phyloP scores from a whole-genome alignment of 1,140 invertebrate genomes.

The Eurosta solidaginis region DNA sequence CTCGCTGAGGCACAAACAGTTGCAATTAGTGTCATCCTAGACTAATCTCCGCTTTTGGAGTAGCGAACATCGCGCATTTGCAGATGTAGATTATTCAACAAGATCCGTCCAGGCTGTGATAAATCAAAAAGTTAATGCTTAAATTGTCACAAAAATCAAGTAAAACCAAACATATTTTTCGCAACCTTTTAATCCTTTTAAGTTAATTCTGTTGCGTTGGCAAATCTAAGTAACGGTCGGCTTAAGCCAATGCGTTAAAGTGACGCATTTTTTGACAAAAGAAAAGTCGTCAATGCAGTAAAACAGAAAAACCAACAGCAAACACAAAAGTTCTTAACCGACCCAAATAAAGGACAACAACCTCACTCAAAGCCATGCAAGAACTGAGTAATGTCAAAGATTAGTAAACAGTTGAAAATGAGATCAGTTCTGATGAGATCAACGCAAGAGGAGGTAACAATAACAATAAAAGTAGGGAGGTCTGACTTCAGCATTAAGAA shows the following conservation, averaged over 20 bases:
- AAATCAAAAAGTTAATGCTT: slow-evolving; percentile 46
- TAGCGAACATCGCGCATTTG: too few relatives aligned
- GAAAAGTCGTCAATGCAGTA: neutral
- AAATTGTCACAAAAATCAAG: slow-evolving; percentile 55
- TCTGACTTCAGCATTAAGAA: neutral
- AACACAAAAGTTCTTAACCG: neutral
- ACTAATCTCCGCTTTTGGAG: too few relatives aligned
- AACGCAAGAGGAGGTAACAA: neutral
- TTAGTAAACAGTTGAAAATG: slow-evolving; percentile 20
- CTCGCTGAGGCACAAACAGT: too few relatives aligned
- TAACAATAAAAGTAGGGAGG: neutral
- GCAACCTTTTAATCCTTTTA: slow-evolving; percentile 35
- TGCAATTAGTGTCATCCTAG: too few relatives aligned
- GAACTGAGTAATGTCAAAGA: slow-evolving; percentile 22
- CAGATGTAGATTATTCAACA: too few relatives aligned
- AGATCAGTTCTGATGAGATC: neutral
- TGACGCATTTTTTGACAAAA: neutral
- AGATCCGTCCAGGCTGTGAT: neutral
- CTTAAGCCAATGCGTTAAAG: neutral
- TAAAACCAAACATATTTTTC: slow-evolving; percentile 54
- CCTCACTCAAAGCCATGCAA: neutral
- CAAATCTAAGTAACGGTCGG: neutral
- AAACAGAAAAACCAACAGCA: neutral
- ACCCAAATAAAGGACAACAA: neutral
- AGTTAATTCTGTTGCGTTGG: neutral